Evolutionary conservation across 2,888 invertebrate species (phyloP).

Genomic region (Pachymerium ferrugineum): DNA sequence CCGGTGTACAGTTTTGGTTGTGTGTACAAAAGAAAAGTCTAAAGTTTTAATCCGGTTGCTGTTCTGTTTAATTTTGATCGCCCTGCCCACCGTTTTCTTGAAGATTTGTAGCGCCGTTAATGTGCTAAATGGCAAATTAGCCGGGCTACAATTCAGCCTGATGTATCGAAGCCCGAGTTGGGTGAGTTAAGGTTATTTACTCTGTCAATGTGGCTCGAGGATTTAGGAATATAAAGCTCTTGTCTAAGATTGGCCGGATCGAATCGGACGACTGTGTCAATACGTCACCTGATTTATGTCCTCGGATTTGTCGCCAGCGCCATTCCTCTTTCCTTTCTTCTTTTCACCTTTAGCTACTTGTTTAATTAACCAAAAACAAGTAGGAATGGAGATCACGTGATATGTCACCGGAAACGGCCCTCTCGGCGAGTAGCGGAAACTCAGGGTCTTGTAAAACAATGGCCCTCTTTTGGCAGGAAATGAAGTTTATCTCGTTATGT

Average conservation of each 20-base stretch:
- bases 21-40: too few species aligned
- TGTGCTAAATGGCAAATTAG: slow-evolving; percentile 24
- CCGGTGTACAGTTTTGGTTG: too few species aligned
- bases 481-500: slow-evolving; percentile 17
- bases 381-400: not conserved
- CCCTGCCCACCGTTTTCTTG: too few species aligned
- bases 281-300: slow-evolving; percentile 15
- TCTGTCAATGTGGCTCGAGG: slow-evolving; percentile 18
- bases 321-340: not conserved
- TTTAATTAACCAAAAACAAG: slow-evolving; percentile 22
- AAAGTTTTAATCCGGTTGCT: too few species aligned
- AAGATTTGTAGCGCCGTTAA: too few species aligned
- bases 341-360: not conserved
- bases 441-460: slow-evolving; percentile 16
- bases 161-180: slow-evolving; percentile 12
- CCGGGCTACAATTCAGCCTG: slow-evolving; percentile 1
- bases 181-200: slow-evolving; percentile 24
- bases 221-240: slow-evolving; percentile 27
- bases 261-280: slow-evolving; percentile 21
- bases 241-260: slow-evolving; percentile 17
- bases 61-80: too few species aligned
- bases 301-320: not conserved
- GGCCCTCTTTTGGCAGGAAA: slow-evolving; percentile 18
- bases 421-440: slow-evolving; percentile 12
- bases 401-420: not conserved